phyloP scores from a whole-genome alignment of 2,113 vertebrate genomes.

The Corvus cornix region DNA sequence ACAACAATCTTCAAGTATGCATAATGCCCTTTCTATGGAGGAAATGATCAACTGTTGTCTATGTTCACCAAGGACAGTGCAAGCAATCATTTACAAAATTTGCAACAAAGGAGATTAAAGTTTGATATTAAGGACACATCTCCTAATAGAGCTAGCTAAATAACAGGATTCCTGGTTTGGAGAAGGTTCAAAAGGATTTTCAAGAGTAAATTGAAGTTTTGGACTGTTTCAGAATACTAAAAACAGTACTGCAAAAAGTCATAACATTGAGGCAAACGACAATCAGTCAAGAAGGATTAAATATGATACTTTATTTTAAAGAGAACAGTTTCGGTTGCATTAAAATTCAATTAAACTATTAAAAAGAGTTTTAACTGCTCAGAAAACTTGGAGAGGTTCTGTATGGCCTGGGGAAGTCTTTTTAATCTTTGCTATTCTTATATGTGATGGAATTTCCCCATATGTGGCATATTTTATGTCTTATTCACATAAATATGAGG shows the following conservation, averaged over 20 bases:
- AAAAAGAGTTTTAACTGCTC: background rate
- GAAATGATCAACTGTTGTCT: background rate
- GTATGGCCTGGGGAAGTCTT: background rate
- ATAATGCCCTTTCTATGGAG: background rate
- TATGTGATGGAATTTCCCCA: background rate
- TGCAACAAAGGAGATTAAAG: background rate
- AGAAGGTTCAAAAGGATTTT: background rate
- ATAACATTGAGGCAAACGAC: background rate
- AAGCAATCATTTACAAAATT: background rate
- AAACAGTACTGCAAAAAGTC: background rate
- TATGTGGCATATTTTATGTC: background rate
- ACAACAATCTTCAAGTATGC: background rate
- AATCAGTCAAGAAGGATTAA: background rate
- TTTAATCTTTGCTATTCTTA: background rate
- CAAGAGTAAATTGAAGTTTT: background rate
- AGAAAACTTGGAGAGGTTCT: background rate
- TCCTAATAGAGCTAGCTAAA: background rate
- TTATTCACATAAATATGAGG: background rate
- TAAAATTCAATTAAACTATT: background rate
- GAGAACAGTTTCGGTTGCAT: background rate
- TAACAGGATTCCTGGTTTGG: background rate
- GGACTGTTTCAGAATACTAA: background rate
- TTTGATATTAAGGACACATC: background rate
- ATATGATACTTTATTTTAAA: background rate
- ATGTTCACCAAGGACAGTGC: background rate